A percentile compares a stretch with the other conserved stretches of the same genome.
Evolutionary conservation across 2,797 vertebrate genomes (phyloP).

Genomic region (Oryzias dopingdopingensis): DNA sequence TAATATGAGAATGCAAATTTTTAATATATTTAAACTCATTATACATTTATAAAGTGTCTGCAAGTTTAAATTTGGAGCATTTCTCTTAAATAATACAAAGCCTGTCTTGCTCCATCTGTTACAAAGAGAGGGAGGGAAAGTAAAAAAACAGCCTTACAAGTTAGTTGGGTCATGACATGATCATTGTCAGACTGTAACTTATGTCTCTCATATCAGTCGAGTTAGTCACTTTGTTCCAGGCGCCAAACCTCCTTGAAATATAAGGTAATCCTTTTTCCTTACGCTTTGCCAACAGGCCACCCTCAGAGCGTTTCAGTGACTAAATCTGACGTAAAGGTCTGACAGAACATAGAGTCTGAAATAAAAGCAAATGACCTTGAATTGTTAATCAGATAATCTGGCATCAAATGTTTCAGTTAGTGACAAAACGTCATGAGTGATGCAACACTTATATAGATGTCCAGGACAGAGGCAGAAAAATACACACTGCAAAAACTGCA

Average conservation of each 20-base stretch:
- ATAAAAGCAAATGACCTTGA: neutral
- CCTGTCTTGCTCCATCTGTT: neutral
- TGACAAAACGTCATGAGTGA: neutral
- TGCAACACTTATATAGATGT: neutral
- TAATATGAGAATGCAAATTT: too few relatives aligned
- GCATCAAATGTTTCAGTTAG: neutral
- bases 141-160: slow-evolving; percentile 7
- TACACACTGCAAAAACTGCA: neutral
- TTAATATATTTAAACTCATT: too few relatives aligned
- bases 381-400: neutral
- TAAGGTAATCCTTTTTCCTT: slow-evolving; percentile 2
- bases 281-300: neutral
- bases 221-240: slow-evolving; percentile 13
- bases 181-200: slow-evolving; percentile 7
- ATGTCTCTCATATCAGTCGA: slow-evolving; percentile 13
- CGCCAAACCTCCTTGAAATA: slow-evolving; percentile 1
- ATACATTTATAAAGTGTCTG: too few relatives aligned
- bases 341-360: slow-evolving; percentile 3
- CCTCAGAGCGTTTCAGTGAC: slow-evolving; percentile 3
- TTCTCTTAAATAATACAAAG: neutral
- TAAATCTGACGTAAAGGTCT: slow-evolving; percentile 1
- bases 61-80: too few relatives aligned
- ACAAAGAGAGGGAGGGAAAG: neutral
- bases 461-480: neutral
- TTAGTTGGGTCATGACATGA: neutral